Evolutionary conservation across 2,797 vertebrate genomes (phyloP).

Genomic region (Poecilia velifera): DNA sequence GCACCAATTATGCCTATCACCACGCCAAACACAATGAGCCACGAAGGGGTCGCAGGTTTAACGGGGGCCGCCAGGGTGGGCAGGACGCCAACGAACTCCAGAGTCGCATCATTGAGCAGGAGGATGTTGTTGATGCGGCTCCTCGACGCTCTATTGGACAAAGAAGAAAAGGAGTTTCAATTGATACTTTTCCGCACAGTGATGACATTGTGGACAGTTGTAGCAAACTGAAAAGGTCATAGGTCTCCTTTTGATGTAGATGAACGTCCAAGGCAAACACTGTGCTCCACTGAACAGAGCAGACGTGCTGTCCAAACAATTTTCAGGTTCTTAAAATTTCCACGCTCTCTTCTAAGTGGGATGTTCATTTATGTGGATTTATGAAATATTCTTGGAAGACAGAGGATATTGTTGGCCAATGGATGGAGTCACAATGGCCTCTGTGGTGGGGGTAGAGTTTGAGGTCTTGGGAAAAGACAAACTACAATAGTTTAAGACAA

Average conservation of each 20-base stretch:
- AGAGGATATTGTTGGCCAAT: background rate
- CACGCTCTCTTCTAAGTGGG: background rate
- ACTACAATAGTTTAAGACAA: background rate
- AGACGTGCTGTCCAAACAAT: background rate
- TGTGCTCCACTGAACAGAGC: background rate
- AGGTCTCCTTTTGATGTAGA: background rate
- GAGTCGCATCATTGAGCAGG: conserved; percentile 81
- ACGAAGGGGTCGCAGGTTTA: conserved; percentile 76
- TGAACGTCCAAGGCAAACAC: background rate
- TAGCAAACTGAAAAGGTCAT: background rate
- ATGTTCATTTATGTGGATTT: background rate
- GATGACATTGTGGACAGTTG: background rate
- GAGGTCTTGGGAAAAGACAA: background rate
- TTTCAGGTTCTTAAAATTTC: background rate
- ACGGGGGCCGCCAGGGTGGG: conserved; percentile 82
- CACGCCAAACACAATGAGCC: conserved; percentile 92
- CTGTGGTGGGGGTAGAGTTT: background rate
- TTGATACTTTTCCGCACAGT: background rate
- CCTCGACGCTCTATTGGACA: conserved; percentile 79
- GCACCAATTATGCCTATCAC: conserved; percentile 71
- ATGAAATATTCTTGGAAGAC: background rate
- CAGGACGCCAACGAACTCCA: conserved; percentile 89
- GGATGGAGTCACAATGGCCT: background rate
- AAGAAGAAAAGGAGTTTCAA: background rate
- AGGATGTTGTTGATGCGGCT: conserved; percentile 89